These are phyloP conservation scores for Gnathonemus echidnorhynchus DNA, from an alignment of 2,113 vertebrate genomes.

Conservation along the genomic window DNA sequence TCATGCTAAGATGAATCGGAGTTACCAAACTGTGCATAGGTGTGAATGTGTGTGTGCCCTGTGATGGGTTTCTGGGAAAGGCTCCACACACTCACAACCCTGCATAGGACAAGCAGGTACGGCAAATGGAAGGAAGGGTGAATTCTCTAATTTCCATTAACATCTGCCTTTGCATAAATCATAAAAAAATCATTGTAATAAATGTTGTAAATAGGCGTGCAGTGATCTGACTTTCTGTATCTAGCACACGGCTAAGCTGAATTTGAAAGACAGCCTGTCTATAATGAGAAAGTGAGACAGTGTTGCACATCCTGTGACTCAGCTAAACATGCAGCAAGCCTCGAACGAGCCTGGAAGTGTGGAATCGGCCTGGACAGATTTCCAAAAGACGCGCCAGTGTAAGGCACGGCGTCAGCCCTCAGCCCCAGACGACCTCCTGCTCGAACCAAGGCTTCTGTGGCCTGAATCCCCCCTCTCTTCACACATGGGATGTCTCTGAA, in stretches of 20 bases:
- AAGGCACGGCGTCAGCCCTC: not conserved
- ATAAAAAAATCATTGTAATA: not conserved
- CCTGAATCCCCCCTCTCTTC: not conserved
- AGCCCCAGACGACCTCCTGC: not conserved
- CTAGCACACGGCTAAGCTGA: not conserved
- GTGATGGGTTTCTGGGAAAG: not conserved
- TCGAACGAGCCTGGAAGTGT: not conserved
- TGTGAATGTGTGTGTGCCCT: not conserved
- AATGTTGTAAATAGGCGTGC: not conserved
- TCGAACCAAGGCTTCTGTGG: not conserved
- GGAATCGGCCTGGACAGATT: constrained; percentile 17
- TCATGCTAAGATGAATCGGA: not conserved
- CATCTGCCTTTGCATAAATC: not conserved
- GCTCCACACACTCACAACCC: not conserved
- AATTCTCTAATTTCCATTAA: not conserved
- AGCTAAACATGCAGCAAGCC: not conserved
- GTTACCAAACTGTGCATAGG: not conserved
- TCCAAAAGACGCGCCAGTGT: not conserved
- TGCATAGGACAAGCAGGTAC: not conserved
- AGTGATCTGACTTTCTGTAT: not conserved
- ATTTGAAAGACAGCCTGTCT: constrained; percentile 8
- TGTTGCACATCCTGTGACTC: not conserved
- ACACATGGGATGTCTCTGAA: not conserved
- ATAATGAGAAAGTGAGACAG: not conserved
- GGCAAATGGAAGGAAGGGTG: not conserved